Evolutionary conservation across 23 tunicate genomes (phyloP), one percentile per base, ranked within the genome.

Genomic region (Botrylloides violaceus): DNA sequence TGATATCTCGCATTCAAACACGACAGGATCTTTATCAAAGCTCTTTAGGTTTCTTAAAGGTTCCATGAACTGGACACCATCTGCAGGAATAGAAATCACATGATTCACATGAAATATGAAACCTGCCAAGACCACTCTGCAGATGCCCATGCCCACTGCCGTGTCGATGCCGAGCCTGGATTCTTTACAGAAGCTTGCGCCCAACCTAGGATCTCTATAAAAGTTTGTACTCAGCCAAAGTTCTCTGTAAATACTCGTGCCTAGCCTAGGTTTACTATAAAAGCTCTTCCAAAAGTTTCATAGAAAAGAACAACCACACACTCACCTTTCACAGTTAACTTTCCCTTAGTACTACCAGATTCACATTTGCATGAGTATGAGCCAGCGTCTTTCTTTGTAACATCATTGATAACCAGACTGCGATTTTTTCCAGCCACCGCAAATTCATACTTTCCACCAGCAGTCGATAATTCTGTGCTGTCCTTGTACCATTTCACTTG

Each of bases 11-110:
- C 74, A 68, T 39, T 68, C 74, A 43, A 68, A 43, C 6, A 21
- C 58, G 36, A 43, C 60, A 28, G 56, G 15, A 33, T 76, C 80
- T 60, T 64, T 63, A 57, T 76, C 80, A 22, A 60, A 76, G 20
- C 27, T 36, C 1, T 34, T 28, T 19, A 25, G 21, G 0, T 36
- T 37, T 29, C 9, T 24, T 19, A 76, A 49, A 0, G 80, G 53
- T 21, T 28, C 12, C 24, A 21, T 20, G 2, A 76, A 76, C 34
- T 76, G 63, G 55, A 76, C 38, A 34, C 66, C 66, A 60, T 63
- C 80, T 61, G 75, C 7, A 63, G 3, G n/a, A 7, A 63, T 31
- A 20, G 6, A 9, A 31, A 20, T 24, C 7, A 7, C 28, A 21
- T 5, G 9, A 6, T 7, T 59, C 19, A 59, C 64, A 18, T 7